Conservation (phyloP, 2,797 vertebrate species). For the Poecilia velifera region DNA sequence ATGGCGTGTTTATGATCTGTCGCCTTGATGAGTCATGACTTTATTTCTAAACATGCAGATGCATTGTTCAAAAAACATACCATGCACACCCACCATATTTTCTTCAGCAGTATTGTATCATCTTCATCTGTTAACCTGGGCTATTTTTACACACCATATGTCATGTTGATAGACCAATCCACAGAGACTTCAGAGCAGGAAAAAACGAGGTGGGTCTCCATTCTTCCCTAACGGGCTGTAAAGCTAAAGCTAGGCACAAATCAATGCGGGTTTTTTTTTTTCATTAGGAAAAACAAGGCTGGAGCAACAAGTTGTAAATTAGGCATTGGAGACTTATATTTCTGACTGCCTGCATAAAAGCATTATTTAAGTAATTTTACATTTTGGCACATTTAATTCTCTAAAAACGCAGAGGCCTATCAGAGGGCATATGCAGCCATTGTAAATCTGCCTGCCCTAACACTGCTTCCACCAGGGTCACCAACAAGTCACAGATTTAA, state of each 20-base stretch:
- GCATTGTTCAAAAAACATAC: conserved; percentile 29
- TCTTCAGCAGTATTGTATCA: conserved; percentile 18
- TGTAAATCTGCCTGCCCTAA: conserved; percentile 83
- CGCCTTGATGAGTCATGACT: conserved; percentile 17
- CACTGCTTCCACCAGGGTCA: conserved; percentile 79
- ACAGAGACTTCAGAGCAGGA: conserved; percentile 52
- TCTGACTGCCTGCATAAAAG: conserved; percentile 77
- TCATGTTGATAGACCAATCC: conserved; percentile 57
- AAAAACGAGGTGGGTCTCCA: conserved; percentile 68
- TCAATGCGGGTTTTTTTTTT: conserved; percentile 68
- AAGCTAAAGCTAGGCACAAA: conserved; percentile 76
- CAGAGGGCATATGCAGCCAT: conserved; percentile 67
- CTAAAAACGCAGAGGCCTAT: conserved; percentile 77
- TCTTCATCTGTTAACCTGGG: conserved; percentile 38
- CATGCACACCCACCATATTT: conserved; percentile 10
- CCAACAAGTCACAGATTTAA: conserved; percentile 83
- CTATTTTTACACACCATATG: conserved; percentile 69
- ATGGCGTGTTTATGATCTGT: conserved; percentile 35
- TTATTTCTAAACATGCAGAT: conserved; percentile 35
- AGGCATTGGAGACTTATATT: conserved; percentile 81
- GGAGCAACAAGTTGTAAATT: conserved; percentile 80
- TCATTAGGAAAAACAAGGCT: conserved; percentile 48
- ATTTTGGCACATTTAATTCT: conserved; percentile 86
- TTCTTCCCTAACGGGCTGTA: conserved; percentile 64
- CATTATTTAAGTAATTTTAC: conserved; percentile 82